Conservation (phyloP, 2,888 invertebrate species). For the Pharmacophagus antenor region DNA sequence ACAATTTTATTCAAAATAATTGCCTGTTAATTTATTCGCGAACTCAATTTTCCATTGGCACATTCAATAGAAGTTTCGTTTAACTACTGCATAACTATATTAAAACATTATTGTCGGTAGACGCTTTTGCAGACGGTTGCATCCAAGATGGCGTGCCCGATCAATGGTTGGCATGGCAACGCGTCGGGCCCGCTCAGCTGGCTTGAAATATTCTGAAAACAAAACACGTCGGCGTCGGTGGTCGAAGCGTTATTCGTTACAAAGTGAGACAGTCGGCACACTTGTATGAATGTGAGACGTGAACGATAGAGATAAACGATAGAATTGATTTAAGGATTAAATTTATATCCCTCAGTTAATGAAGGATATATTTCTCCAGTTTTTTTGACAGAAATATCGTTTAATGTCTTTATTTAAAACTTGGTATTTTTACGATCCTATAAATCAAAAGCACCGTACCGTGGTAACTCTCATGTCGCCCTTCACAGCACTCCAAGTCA, state of each 20-base stretch:
- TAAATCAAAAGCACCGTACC: no score
- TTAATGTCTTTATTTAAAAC: background rate
- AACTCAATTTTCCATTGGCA: slow-evolving; percentile 2
- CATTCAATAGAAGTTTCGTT: slow-evolving; percentile 15
- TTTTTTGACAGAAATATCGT: background rate
- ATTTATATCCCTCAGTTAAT: background rate
- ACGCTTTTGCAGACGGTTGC: slow-evolving; percentile 66
- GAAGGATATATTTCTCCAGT: background rate
- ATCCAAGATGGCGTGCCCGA: slow-evolving; percentile 71
- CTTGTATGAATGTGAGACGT: background rate
- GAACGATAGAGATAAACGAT: background rate
- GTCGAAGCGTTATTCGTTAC: slow-evolving; percentile 11
- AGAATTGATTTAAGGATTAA: background rate
- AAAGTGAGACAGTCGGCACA: slow-evolving; percentile 22
- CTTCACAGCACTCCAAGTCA: no score
- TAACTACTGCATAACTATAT: slow-evolving; percentile 13
- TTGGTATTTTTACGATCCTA: no score
- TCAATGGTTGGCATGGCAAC: slow-evolving; percentile 74
- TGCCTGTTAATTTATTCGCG: background rate
- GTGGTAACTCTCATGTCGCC: no score
- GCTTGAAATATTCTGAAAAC: slow-evolving; percentile 57
- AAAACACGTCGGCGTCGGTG: slow-evolving; percentile 45
- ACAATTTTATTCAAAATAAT: background rate
- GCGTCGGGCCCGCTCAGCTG: slow-evolving; percentile 67
- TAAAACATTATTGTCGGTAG: slow-evolving; percentile 33